These are phyloP conservation scores for Setipinna tenuifilis DNA, from an alignment of 2,797 vertebrate species.

Conservation along the genomic window DNA sequence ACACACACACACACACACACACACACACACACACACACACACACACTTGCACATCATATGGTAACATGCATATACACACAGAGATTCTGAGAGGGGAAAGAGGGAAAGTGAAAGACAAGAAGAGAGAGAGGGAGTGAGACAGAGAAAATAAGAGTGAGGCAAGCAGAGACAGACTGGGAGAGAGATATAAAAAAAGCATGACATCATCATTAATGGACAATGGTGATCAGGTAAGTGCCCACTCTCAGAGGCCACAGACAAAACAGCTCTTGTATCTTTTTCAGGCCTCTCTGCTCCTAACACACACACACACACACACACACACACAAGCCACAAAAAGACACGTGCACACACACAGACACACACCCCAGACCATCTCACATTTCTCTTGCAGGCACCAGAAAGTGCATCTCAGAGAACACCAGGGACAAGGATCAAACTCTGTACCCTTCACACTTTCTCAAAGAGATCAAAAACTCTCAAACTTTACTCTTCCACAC, in stretches of 20 bases:
- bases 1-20: not conserved
- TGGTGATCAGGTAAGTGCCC: slow-evolving; percentile 5
- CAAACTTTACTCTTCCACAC: too few species aligned
- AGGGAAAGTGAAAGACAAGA: too few species aligned
- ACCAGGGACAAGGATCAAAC: not conserved
- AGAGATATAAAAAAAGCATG: not conserved
- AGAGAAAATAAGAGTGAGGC: not conserved
- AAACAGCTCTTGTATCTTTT: not conserved
- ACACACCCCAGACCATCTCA: slow-evolving; percentile 5
- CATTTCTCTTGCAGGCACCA: not conserved
- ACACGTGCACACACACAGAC: not conserved
- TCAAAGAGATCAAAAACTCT: not conserved
- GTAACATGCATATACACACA: not conserved
- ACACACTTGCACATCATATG: too few species aligned
- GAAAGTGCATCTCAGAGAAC: not conserved
- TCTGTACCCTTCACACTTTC: not conserved
- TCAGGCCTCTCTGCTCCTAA: not conserved
- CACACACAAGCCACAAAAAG: not conserved
- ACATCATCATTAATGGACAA: slow-evolving; percentile 13
- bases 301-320: slow-evolving; percentile 2
- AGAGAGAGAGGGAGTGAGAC: not conserved
- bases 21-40: too few species aligned
- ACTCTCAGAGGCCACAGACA: not conserved
- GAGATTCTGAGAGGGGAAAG: not conserved
- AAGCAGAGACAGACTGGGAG: not conserved